phyloP scores from a whole-genome alignment of 2,797 vertebrate genomes.

The Picus viridis region DNA sequence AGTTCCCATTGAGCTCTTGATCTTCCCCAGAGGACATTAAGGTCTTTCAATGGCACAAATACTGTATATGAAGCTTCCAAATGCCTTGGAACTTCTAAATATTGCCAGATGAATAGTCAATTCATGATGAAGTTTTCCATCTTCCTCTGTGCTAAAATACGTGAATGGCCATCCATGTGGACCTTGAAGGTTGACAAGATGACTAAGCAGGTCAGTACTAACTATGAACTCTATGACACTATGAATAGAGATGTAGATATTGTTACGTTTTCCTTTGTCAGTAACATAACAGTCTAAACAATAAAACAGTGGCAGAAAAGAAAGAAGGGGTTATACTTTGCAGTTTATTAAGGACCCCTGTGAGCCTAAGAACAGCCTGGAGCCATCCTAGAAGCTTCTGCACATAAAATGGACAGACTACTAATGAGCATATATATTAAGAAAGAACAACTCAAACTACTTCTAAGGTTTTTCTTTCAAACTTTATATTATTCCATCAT shows the following conservation, averaged over 20 bases:
- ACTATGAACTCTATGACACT: neutral
- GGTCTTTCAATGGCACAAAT: neutral
- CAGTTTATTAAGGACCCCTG: neutral
- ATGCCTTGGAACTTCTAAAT: neutral
- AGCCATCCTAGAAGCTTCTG: neutral
- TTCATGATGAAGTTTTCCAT: neutral
- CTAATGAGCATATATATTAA: slow-evolving; percentile 20
- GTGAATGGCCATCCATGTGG: neutral
- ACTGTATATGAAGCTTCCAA: neutral
- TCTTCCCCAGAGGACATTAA: neutral
- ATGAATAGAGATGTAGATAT: neutral
- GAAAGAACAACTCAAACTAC: neutral
- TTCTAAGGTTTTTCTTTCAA: slow-evolving; percentile 22
- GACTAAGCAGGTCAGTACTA: neutral
- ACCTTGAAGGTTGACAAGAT: neutral
- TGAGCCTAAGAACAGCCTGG: neutral
- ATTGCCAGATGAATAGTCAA: neutral
- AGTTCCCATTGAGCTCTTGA: neutral
- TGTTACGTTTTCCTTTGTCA: neutral
- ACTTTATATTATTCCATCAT: neutral
- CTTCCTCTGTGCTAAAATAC: neutral
- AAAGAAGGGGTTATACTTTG: neutral
- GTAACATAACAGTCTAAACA: neutral
- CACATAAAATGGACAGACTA: neutral
- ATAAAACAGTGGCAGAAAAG: neutral